These are phyloP conservation scores for Holothuria leucospilota DNA, from an alignment of 53 echinoderm and acorn worm species.

Conservation along the genomic window DNA sequence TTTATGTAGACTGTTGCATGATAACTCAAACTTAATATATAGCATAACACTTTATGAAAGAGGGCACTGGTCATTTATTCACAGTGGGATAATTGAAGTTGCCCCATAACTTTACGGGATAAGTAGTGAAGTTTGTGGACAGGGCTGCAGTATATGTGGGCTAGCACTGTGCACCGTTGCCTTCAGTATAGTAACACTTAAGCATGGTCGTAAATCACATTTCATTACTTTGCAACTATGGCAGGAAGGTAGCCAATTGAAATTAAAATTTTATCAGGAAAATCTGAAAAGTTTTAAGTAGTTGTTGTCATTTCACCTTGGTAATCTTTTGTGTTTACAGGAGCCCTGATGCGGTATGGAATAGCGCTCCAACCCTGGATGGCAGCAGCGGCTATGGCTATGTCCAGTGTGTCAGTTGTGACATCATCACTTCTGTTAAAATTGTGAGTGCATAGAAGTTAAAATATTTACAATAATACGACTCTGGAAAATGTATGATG, in stretches of 20 bases:
- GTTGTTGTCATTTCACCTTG: background rate
- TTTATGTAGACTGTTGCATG: too few relatives aligned
- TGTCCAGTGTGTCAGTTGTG: conserved; percentile 92
- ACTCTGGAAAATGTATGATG: too few relatives aligned
- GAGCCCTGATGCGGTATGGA: conserved; percentile 90
- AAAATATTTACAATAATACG: too few relatives aligned
- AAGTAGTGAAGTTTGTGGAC: too few relatives aligned
- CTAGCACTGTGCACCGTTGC: too few relatives aligned
- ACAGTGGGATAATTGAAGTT: too few relatives aligned
- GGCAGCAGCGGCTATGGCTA: conserved; percentile 97
- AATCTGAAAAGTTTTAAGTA: background rate
- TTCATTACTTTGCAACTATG: background rate
- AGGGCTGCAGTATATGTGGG: too few relatives aligned
- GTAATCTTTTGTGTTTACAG: conserved; percentile 55
- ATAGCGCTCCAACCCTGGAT: conserved; percentile 93
- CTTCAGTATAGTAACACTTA: too few relatives aligned
- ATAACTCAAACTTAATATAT: too few relatives aligned
- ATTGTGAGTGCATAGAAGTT: conserved; percentile 70
- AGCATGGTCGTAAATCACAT: background rate
- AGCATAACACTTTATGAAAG: too few relatives aligned
- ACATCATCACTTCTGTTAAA: conserved; percentile 93
- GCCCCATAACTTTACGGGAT: too few relatives aligned
- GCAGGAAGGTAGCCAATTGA: background rate
- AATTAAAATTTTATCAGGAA: background rate
- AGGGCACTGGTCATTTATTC: too few relatives aligned